Percentiles rank a stretch among this genome's conserved stretches.
Conservation (phyloP, 2,113 vertebrate genomes). For the Abramis brama region DNA sequence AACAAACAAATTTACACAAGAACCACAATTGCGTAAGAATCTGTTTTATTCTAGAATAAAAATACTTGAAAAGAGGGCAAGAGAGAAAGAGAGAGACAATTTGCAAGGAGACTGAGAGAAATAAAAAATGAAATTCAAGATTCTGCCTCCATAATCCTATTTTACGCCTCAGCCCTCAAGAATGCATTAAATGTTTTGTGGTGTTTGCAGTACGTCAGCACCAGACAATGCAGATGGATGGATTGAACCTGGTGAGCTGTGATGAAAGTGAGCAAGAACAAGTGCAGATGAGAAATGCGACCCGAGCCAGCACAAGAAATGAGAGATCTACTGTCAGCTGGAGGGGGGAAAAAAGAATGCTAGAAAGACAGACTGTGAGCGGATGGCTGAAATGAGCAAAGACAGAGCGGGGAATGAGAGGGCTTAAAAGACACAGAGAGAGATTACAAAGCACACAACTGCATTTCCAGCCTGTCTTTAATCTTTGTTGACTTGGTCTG, state of each 20-base stretch:
- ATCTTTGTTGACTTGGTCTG: background rate
- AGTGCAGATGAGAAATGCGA: constrained; percentile 49
- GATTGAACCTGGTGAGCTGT: constrained; percentile 46
- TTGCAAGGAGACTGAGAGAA: background rate
- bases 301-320: constrained; percentile 20
- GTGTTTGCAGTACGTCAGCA: constrained; percentile 40
- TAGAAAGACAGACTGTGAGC: background rate
- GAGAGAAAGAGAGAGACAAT: background rate
- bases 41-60: background rate
- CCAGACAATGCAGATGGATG: constrained; percentile 41
- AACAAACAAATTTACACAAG: background rate
- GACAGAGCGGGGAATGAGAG: constrained; percentile 2
- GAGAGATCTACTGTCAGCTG: constrained; percentile 15
- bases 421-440: background rate
- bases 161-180: constrained; percentile 51
- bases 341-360: background rate
- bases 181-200: constrained; percentile 47
- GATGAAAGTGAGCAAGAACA: constrained; percentile 43
- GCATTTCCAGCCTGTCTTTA: constrained; percentile 9
- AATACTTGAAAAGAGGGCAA: background rate
- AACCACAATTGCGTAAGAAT: background rate
- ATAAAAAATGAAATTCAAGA: background rate
- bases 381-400: background rate
- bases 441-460: background rate
- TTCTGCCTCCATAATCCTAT: constrained; percentile 45